Evolutionary conservation across 2,888 invertebrate genomes (phyloP).

Genomic region (Dryomyza anilis): DNA sequence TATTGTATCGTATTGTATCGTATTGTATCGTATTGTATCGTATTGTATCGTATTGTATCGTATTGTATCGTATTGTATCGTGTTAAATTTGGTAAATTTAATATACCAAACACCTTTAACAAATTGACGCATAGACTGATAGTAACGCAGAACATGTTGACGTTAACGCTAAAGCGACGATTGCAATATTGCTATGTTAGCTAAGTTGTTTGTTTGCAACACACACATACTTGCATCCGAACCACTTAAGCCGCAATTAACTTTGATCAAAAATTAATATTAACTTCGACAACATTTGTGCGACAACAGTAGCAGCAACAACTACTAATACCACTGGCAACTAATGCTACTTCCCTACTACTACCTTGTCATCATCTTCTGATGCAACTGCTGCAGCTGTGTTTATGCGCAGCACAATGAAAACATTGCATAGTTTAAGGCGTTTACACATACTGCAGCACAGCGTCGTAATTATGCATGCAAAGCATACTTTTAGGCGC

Average conservation of each 20-base stretch:
- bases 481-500: conserved; percentile 8
- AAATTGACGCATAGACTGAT: no score
- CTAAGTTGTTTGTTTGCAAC: conserved; percentile 3
- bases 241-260: conserved; percentile 19
- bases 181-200: no score
- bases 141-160: no score
- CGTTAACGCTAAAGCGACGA: no score
- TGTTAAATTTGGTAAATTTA: no score
- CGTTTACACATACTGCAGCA: conserved; percentile 9
- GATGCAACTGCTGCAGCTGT: not conserved
- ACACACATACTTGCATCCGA: not conserved
- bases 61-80: no score
- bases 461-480: not conserved
- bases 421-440: conserved; percentile 12
- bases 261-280: conserved; percentile 22
- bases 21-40: no score
- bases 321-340: not conserved
- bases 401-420: not conserved
- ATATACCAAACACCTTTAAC: no score
- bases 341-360: not conserved
- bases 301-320: not conserved
- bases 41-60: no score
- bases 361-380: not conserved
- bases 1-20: no score
- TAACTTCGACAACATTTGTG: not conserved